These are phyloP conservation scores for Ctenosaura bakeri DNA, from an alignment of 2,797 vertebrate species.

Conservation along the genomic window DNA sequence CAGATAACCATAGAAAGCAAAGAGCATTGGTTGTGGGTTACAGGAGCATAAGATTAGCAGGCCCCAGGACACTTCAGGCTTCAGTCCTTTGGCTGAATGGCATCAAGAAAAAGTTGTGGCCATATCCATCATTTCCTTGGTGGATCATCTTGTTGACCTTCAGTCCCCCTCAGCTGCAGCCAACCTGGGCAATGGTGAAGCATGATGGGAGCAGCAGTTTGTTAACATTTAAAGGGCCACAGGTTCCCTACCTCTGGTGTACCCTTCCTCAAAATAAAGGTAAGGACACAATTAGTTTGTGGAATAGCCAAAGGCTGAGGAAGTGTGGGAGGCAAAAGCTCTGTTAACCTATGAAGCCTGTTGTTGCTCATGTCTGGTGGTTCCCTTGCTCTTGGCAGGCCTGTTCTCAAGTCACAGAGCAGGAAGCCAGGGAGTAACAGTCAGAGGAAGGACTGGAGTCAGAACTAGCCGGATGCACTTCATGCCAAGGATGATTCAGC, in stretches of 20 bases:
- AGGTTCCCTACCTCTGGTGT: neutral
- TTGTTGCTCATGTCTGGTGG: neutral
- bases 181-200: neutral
- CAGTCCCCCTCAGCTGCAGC: too few species aligned
- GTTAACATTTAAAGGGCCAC: too few species aligned
- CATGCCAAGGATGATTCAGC: constrained; percentile 25
- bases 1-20: neutral
- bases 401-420: neutral
- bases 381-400: neutral
- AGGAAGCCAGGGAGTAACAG: neutral
- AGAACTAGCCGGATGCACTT: neutral
- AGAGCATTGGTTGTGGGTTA: neutral
- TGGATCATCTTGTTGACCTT: neutral
- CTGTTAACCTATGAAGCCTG: neutral
- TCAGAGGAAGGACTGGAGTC: neutral
- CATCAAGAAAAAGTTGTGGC: neutral
- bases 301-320: neutral
- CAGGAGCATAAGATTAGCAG: neutral
- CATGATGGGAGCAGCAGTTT: neutral
- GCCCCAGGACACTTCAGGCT: neutral
- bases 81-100: neutral
- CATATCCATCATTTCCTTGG: neutral
- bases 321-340: neutral
- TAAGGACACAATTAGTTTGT: neutral
- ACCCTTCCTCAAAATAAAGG: neutral